These are phyloP conservation scores for Thalassarche chlororhynchos DNA, from an alignment of 2,113 vertebrate species.

Conservation along the genomic window DNA sequence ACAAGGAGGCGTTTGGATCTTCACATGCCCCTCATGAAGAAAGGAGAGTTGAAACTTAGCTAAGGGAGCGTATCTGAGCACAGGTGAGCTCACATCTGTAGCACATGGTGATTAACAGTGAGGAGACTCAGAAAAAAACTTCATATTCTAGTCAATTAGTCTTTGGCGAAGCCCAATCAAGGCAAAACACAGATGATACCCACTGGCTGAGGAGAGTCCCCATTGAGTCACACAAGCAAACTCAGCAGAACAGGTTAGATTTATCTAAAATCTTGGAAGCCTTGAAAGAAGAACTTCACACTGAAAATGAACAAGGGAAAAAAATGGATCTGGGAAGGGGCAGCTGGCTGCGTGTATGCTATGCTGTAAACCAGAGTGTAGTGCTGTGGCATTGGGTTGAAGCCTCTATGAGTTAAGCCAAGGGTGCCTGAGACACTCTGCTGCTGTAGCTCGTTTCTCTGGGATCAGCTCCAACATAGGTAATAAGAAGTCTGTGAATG, in stretches of 20 bases:
- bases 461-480: conserved; percentile 96
- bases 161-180: conserved; percentile 75
- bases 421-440: conserved; percentile 92
- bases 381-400: background rate
- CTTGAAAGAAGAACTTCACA: conserved; percentile 74
- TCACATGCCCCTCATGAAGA: conserved; percentile 2
- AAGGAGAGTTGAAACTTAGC: conserved; percentile 36
- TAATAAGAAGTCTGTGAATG: conserved; percentile 92
- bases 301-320: conserved; percentile 51
- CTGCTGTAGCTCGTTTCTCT: conserved; percentile 92
- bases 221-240: conserved; percentile 72
- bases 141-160: conserved; percentile 47
- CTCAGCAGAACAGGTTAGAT: conserved; percentile 72
- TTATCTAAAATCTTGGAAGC: conserved; percentile 71
- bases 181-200: conserved; percentile 65
- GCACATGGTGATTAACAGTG: background rate
- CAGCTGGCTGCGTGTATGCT: conserved; percentile 34
- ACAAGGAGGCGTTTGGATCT: conserved; percentile 48
- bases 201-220: conserved; percentile 58
- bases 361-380: conserved; percentile 67
- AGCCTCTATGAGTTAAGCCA: conserved; percentile 87
- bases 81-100: conserved; percentile 1
- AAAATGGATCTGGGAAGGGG: background rate
- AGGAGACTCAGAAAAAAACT: conserved; percentile 13
- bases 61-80: background rate